phyloP scores from a whole-genome alignment of 2,797 vertebrate genomes.

The Pteronotus mesoamericanus region DNA sequence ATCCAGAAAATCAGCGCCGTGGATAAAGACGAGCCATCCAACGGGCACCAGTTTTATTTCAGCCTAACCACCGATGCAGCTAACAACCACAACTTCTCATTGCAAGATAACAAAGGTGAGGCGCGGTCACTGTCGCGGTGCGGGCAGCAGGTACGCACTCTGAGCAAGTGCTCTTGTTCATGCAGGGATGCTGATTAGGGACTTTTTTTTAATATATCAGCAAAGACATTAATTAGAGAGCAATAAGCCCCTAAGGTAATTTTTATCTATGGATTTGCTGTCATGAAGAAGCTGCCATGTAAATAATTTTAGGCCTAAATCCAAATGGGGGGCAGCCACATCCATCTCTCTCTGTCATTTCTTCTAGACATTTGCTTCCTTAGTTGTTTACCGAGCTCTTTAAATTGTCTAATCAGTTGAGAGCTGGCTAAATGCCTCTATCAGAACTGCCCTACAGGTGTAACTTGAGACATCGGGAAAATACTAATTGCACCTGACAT shows the following conservation, averaged over 20 bases:
- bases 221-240: slow-evolving; percentile 68
- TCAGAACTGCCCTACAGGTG: slow-evolving; percentile 26
- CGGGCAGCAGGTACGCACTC: neutral
- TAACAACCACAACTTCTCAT: slow-evolving; percentile 93
- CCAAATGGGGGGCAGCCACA: slow-evolving; percentile 51
- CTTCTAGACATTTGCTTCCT: neutral
- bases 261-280: slow-evolving; percentile 76
- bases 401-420: slow-evolving; percentile 56
- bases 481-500: neutral
- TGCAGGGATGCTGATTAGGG: slow-evolving; percentile 29
- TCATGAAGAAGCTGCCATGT: slow-evolving; percentile 67
- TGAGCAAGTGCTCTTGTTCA: neutral
- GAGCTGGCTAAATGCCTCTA: slow-evolving; percentile 11
- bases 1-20: slow-evolving; percentile 96
- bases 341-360: slow-evolving; percentile 33
- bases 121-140: rapidly evolving
- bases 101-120: slow-evolving; percentile 95
- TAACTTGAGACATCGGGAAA: neutral
- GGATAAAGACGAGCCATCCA: slow-evolving; percentile 93
- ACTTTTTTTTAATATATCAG: neutral
- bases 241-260: slow-evolving; percentile 56
- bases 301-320: slow-evolving; percentile 68
- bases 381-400: slow-evolving; percentile 27
- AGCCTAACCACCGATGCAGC: slow-evolving; percentile 86
- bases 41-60: slow-evolving; percentile 93